phyloP scores from a whole-genome alignment of 2,888 invertebrate species.

The Caradrina kadenii region DNA sequence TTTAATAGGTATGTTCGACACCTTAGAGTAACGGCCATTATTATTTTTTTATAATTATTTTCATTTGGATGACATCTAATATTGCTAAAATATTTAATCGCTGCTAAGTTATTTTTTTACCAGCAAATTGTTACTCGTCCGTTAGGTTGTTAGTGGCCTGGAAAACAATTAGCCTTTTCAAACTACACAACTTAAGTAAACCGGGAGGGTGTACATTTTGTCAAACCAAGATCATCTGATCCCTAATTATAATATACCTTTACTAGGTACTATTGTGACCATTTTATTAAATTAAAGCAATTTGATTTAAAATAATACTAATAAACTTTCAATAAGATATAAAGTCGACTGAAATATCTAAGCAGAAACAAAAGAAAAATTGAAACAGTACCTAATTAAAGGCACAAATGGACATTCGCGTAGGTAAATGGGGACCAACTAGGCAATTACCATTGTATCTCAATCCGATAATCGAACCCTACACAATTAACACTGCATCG shows the following conservation, averaged over 20 bases:
- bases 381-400: slow-evolving; percentile 70
- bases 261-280: too few species aligned
- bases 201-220: slow-evolving; percentile 18
- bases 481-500: slow-evolving; percentile 81
- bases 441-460: slow-evolving; percentile 76
- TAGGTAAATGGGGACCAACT: slow-evolving; percentile 70
- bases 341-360: slow-evolving; percentile 25
- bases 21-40: too few species aligned
- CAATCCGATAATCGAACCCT: slow-evolving; percentile 75
- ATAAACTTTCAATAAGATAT: neutral
- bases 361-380: slow-evolving; percentile 49
- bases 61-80: too few species aligned
- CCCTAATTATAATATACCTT: too few species aligned
- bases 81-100: too few species aligned
- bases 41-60: too few species aligned
- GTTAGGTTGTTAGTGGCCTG: too few species aligned
- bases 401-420: slow-evolving; percentile 65
- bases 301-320: neutral
- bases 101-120: too few species aligned
- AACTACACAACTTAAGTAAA: slow-evolving; percentile 16
- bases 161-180: neutral
- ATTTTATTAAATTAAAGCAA: too few species aligned
- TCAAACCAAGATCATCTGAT: neutral
- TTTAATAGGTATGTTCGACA: too few species aligned
- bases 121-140: too few species aligned